phyloP scores from a whole-genome alignment of 2,888 invertebrate genomes.

The Dolichomitus sp. region DNA sequence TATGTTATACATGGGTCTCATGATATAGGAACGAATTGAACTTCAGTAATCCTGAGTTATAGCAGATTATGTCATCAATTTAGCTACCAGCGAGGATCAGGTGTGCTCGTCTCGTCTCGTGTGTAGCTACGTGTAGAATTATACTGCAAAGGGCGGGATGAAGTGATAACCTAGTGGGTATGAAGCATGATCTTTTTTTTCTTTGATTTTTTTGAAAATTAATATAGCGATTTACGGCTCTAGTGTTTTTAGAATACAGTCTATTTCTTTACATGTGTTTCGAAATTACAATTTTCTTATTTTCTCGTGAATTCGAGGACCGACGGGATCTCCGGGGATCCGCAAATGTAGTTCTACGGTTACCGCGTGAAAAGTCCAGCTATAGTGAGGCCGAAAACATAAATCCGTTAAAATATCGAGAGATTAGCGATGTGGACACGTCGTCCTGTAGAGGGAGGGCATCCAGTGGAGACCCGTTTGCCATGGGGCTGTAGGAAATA shows the following conservation, averaged over 20 bases:
- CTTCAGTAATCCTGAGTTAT: constrained; percentile 84
- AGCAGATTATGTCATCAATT: constrained; percentile 85
- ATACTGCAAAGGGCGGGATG: background rate
- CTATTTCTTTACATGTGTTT: background rate
- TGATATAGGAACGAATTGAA: constrained; percentile 60
- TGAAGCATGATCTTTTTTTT: background rate
- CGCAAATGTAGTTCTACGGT: constrained; percentile 2
- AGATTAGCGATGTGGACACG: constrained; percentile 83
- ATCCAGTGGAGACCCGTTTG: constrained; percentile 17
- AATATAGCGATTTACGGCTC: too few species aligned
- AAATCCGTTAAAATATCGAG: constrained; percentile 85
- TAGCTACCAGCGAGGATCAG: constrained; percentile 82
- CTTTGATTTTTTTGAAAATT: background rate
- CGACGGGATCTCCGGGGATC: constrained; percentile 23
- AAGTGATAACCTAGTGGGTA: background rate
- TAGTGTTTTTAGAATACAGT: background rate
- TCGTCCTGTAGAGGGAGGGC: constrained; percentile 75
- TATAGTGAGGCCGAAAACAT: constrained; percentile 66
- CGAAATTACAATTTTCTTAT: constrained; percentile 19
- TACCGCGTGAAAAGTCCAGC: background rate
- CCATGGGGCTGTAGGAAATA: constrained; percentile 25
- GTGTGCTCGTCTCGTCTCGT: constrained; percentile 75
- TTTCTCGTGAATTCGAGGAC: background rate
- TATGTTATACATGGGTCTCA: constrained; percentile 22
- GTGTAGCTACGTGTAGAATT: constrained; percentile 37